Percentiles rank a stretch among this genome's conserved stretches.
These are phyloP conservation scores for Falco peregrinus DNA, from an alignment of 2,797 vertebrate species.

Conservation along the genomic window DNA sequence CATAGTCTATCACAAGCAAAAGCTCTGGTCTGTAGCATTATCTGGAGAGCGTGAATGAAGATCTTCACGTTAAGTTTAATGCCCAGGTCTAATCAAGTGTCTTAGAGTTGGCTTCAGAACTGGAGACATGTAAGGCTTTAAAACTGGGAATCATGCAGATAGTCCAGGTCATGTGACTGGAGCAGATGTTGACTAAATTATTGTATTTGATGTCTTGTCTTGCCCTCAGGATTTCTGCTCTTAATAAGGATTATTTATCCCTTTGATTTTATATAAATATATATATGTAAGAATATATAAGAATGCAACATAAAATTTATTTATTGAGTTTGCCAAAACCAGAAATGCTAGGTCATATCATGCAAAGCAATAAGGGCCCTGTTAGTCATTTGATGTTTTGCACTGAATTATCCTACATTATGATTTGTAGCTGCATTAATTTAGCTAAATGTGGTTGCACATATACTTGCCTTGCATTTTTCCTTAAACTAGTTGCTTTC, in stretches of 20 bases:
- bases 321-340: background rate
- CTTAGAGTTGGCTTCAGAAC: background rate
- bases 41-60: background rate
- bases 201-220: background rate
- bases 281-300: background rate
- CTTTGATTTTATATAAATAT: background rate
- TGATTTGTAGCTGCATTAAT: background rate
- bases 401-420: background rate
- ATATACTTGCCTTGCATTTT: background rate
- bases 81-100: background rate
- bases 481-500: background rate
- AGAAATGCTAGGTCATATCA: background rate
- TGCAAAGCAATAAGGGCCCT: background rate
- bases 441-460: background rate
- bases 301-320: background rate
- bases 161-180: background rate
- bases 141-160: background rate
- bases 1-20: background rate
- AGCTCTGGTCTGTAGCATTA: background rate
- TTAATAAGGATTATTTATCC: background rate
- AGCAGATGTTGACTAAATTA: background rate
- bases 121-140: background rate
- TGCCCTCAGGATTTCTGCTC: background rate
- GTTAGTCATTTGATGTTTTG: background rate
- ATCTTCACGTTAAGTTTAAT: background rate